Percentiles rank a stretch among this genome's conserved stretches.
Evolutionary conservation across 2,888 invertebrate species (phyloP).

Genomic region (Crossocerus cetratus): DNA sequence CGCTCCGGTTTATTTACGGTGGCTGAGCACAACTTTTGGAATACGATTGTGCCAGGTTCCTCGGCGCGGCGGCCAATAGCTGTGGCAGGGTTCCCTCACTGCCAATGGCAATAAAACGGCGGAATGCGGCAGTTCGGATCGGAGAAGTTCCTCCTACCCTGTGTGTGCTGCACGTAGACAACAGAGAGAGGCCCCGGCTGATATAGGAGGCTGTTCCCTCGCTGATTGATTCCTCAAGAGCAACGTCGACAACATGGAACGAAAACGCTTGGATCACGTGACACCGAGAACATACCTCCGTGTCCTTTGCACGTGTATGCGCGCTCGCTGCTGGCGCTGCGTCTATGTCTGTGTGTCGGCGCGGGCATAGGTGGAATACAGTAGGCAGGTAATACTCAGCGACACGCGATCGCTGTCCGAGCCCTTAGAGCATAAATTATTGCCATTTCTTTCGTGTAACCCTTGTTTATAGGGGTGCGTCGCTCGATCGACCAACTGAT

Average conservation of each 20-base stretch:
- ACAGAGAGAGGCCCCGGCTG: neutral
- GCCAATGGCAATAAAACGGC: too few relatives aligned
- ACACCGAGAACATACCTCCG: slow-evolving; percentile 38
- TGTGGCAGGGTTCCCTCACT: too few relatives aligned
- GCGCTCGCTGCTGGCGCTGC: too few relatives aligned
- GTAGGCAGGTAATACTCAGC: slow-evolving; percentile 58
- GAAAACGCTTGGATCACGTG: slow-evolving; percentile 59
- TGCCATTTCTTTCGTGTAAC: slow-evolving; percentile 73
- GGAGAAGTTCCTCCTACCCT: neutral
- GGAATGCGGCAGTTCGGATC: too few relatives aligned
- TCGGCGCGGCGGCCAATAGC: too few relatives aligned
- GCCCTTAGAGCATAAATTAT: slow-evolving; percentile 73
- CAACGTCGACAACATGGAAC: slow-evolving; percentile 35
- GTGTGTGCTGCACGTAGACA: neutral
- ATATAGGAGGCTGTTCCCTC: neutral
- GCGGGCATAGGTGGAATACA: slow-evolving; percentile 36
- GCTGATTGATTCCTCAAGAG: slow-evolving; percentile 51
- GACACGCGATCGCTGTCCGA: slow-evolving; percentile 73
- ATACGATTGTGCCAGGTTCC: too few relatives aligned
- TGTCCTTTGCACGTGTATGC: too few relatives aligned
- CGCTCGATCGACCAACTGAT: slow-evolving; percentile 69
- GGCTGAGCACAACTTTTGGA: neutral
- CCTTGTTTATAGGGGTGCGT: slow-evolving; percentile 74
- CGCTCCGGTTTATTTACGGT: neutral
- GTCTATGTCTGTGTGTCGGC: slow-evolving; percentile 47